Percentiles rank a stretch among this genome's conserved stretches.
Evolutionary conservation across 1,140 invertebrate species (phyloP).

Genomic region (Formica selysi): DNA sequence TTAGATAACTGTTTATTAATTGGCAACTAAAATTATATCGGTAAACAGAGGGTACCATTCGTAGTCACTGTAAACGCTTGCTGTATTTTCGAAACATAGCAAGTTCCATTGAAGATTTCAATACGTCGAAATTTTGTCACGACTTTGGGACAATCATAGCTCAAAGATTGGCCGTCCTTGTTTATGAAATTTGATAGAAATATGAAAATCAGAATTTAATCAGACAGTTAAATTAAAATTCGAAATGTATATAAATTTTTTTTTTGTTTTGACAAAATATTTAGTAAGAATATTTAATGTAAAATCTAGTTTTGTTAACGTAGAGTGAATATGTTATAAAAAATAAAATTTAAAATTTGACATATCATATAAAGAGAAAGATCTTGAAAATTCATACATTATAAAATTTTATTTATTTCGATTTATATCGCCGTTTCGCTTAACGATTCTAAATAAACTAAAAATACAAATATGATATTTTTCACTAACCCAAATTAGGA

Average conservation of each 20-base stretch:
- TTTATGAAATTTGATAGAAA: constrained; percentile 28
- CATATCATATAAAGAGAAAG: neutral
- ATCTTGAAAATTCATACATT: neutral
- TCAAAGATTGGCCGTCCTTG: constrained; percentile 22
- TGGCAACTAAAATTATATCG: constrained; percentile 1
- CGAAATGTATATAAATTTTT: neutral
- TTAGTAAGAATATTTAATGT: neutral
- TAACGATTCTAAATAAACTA: neutral
- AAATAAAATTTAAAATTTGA: neutral
- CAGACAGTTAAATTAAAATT: neutral
- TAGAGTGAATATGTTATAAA: neutral
- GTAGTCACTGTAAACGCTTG: constrained; percentile 72
- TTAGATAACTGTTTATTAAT: neutral
- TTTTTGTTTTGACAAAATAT: neutral
- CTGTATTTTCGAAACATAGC: constrained; percentile 64
- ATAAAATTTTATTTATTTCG: constrained; percentile 6
- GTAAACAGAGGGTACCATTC: constrained; percentile 66
- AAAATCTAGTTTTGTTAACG: neutral
- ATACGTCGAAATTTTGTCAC: constrained; percentile 39
- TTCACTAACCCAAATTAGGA: constrained; percentile 81
- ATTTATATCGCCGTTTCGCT: neutral
- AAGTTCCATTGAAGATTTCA: constrained; percentile 73
- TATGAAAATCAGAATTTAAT: constrained; percentile 11
- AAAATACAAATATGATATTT: neutral
- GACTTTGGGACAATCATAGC: constrained; percentile 59